phyloP scores from a whole-genome alignment of 2,888 invertebrate species.

The Saturnia pavonia region DNA sequence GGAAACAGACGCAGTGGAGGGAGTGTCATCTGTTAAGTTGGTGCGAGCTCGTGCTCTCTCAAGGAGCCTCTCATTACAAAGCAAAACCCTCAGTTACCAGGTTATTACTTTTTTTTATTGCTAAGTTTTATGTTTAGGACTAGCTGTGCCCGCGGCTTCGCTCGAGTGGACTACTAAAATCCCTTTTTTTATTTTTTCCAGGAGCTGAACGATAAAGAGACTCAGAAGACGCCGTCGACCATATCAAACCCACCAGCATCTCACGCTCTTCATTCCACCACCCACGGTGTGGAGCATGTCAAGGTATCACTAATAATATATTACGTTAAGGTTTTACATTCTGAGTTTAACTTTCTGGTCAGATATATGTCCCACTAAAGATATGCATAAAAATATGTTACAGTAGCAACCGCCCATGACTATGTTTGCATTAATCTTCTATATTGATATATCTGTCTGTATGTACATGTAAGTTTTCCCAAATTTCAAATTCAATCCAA shows the following conservation, averaged over 20 bases:
- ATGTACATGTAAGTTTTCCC: no score
- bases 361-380: neutral
- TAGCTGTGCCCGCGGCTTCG: no score
- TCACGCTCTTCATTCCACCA: conserved; percentile 76
- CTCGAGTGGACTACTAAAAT: no score
- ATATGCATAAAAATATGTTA: neutral
- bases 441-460: no score
- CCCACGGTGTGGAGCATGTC: conserved; percentile 75
- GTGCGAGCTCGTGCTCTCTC: conserved; percentile 87
- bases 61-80: conserved; percentile 86
- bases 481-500: no score
- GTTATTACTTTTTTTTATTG: conserved; percentile 36
- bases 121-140: neutral
- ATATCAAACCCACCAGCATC: conserved; percentile 71
- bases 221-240: conserved; percentile 61
- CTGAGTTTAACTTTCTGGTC: no score
- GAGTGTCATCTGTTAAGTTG: conserved; percentile 88
- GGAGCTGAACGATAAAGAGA: conserved; percentile 80
- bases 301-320: conserved; percentile 62
- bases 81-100: conserved; percentile 88
- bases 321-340: neutral
- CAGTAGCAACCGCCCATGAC: no score
- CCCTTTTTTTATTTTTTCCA: conserved; percentile 43
- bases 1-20: conserved; percentile 86
- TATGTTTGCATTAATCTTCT: no score